Conservation (phyloP, 1,140 invertebrate species). For the Oppia nitens region DNA sequence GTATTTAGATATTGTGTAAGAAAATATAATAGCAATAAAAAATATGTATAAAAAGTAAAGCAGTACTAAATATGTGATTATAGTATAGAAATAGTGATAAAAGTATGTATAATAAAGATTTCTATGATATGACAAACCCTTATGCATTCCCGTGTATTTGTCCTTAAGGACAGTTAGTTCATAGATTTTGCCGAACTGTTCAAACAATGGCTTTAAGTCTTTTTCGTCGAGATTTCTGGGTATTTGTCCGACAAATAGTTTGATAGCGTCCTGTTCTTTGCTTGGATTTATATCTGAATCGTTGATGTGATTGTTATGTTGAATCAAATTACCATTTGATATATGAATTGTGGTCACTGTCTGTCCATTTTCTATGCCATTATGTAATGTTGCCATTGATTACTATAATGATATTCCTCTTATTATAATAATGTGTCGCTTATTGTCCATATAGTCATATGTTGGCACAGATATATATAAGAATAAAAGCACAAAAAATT, state of each 20-base stretch:
- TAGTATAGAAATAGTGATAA: no score
- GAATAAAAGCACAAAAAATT: not conserved
- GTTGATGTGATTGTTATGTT: not conserved
- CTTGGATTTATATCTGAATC: not conserved
- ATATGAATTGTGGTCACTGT: not conserved
- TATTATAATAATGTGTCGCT: not conserved
- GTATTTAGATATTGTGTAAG: no score
- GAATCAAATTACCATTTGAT: not conserved
- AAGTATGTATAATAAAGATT: no score
- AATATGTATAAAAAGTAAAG: no score
- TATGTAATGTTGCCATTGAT: not conserved
- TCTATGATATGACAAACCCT: slow-evolving; percentile 63
- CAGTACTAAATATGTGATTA: no score
- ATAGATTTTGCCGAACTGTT: slow-evolving; percentile 81
- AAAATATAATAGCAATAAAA: no score
- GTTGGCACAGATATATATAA: not conserved
- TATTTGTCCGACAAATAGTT: slow-evolving; percentile 83
- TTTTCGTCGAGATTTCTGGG: slow-evolving; percentile 74
- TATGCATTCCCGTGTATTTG: slow-evolving; percentile 81
- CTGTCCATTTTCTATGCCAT: not conserved
- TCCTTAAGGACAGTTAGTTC: slow-evolving; percentile 83
- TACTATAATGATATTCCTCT: not conserved
- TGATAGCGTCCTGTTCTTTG: slow-evolving; percentile 46
- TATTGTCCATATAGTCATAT: not conserved
- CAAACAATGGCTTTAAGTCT: slow-evolving; percentile 72